Evolutionary conservation across 2,888 invertebrate genomes (phyloP), one percentile per base, ranked within the genome.

Genomic region (Drepanosiphum platanoidis): DNA sequence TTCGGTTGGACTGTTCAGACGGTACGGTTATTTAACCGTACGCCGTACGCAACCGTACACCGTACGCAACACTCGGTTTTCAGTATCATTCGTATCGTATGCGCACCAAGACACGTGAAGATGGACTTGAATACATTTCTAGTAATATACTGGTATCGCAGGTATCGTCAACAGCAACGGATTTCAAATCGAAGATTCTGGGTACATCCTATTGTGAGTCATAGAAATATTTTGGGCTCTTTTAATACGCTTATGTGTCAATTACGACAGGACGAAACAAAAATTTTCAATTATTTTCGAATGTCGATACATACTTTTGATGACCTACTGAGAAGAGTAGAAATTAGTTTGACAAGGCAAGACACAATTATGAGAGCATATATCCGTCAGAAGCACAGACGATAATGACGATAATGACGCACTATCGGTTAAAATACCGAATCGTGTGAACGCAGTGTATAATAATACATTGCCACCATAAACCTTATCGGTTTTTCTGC

Each of bases 331-430:
- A 71, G 71, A 71, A 71, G 71, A 71, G 30, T 42, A 22, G 42
- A 71, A 71, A 71, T 71, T 18, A 71, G 71, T 71, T 71, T 71
- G 42, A 71, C 32, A 71, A 71, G 39, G 42, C 42, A 30, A 71
- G 71, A 71, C 72, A 72, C 42, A 46, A 72, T 3, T 72, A 72
- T 46, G 42, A 71, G 30, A 42, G 32, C 32, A 71, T 42, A 42
- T 27, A 71, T 71, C 42, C 39, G 42, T 71, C 71, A 71, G 42
- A 71, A 71, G 71, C n/a, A n/a, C n/a, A n/a, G n/a, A n/a, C n/a
- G n/a, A n/a, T n/a, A n/a, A n/a, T n/a, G n/a, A n/a, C n/a, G n/a
- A n/a, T n/a, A n/a, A n/a, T n/a, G n/a, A n/a, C n/a, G n/a, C n/a
- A n/a, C n/a, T n/a, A n/a, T n/a, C n/a, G n/a, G n/a, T n/a, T n/a